phyloP scores from a whole-genome alignment of 2,113 vertebrate species.

The Tachuris rubrigastra region DNA sequence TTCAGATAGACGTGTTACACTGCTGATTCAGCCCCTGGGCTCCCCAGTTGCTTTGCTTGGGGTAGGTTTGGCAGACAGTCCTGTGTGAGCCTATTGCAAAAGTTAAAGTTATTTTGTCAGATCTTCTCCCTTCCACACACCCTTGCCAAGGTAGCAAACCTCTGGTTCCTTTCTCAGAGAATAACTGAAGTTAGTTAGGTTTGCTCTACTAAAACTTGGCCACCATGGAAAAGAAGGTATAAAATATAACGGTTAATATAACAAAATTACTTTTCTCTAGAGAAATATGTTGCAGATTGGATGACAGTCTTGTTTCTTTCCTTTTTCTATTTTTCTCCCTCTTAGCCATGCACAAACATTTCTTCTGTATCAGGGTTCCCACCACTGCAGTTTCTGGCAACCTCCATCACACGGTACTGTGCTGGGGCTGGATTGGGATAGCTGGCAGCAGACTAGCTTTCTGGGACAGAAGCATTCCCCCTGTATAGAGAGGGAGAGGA shows the following conservation, averaged over 20 bases:
- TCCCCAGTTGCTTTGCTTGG: neutral
- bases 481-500: neutral
- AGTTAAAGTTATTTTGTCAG: neutral
- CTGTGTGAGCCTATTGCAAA: neutral
- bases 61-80: neutral
- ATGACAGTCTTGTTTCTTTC: neutral
- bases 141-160: neutral
- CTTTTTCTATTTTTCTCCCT: neutral
- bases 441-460: too few relatives aligned
- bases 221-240: accelerated
- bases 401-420: accelerated
- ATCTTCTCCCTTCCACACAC: neutral
- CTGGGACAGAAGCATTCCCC: neutral
- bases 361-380: neutral
- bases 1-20: accelerated
- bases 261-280: neutral
- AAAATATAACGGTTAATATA: neutral
- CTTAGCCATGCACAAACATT: neutral
- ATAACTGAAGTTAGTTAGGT: neutral
- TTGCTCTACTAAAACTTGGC: neutral
- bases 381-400: neutral
- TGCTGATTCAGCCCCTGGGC: neutral
- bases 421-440: too few relatives aligned
- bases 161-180: neutral
- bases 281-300: neutral